Evolutionary conservation across 1,140 invertebrate species (phyloP).

Genomic region (Pseudomyrmex flavicornis): DNA sequence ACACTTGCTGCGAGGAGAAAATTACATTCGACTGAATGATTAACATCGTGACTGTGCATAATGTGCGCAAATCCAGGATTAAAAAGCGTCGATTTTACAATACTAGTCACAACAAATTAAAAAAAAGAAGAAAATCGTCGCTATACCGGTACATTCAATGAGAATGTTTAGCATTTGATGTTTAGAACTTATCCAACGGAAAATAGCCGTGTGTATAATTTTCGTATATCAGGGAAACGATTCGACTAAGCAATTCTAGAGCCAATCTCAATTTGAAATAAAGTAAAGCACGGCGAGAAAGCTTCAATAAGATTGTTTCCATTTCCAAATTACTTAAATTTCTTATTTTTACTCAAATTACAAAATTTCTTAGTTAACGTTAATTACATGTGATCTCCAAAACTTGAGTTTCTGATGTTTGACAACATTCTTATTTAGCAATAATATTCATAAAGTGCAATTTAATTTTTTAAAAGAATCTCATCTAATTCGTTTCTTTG

Average conservation of each 20-base stretch:
- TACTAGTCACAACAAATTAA: neutral
- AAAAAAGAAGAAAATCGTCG: neutral
- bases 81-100: neutral
- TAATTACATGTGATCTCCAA: neutral
- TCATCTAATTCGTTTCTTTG: neutral
- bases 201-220: neutral
- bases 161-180: constrained; percentile 12
- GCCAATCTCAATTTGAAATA: neutral
- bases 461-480: neutral
- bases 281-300: neutral
- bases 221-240: neutral
- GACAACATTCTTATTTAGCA: no score
- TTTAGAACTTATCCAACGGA: neutral
- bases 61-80: neutral
- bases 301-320: neutral
- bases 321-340: constrained; percentile 12
- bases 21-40: constrained; percentile 36
- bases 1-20: constrained; percentile 20
- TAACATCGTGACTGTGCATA: neutral
- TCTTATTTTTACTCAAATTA: neutral
- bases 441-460: neutral
- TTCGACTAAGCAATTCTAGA: constrained; percentile 7
- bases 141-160: neutral
- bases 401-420: no score
- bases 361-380: neutral